Base-by-base conservation (phyloP, 1,140 invertebrate species). In the Drosophila biarmipes region DNA sequence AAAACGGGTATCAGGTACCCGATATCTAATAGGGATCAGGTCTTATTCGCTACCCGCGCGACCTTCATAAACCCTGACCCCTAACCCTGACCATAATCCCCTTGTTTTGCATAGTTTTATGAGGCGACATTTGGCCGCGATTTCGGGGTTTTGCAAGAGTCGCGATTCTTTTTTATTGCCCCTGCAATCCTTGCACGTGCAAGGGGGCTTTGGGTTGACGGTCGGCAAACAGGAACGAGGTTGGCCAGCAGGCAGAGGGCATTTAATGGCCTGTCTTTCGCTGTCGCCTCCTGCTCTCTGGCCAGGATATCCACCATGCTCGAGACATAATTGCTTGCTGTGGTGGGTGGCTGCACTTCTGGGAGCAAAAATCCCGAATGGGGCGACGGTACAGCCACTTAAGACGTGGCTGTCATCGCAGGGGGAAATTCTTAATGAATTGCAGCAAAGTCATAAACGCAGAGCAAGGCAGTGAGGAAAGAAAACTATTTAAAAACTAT, bases 371-470 rank as follows among this genome's bases (percentile, higher is more conserved):
- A 14, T 12, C 42, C 15, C 5, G n/a, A 52, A 29, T 4, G 29
- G 4, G 57, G 12, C 14, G n/a, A 2, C 10, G 15, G 40, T 10
- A 42, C 10, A 40, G 58, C 45, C 63, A 67, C 73, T 75, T 49
- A 69, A 64, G 64, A 46, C 75, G 24, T 54, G 45, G 46, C 62
- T 63, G 52, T 21, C 49, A 19, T 4, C 21, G 24, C 24, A 53
- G 45, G 29, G 43, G 54, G 15, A 73, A 76, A 69, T 68, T 68
- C 69, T 63, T 82, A 89, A 87, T 79, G 84, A 89, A 86, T 87
- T 87, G 81, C 80, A 80, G 51, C 72, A 38, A 27, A 51, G 58
- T 42, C 55, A 48, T 31, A 40, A 48, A 14, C 17, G 62, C 15
- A 38, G 17, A 19, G 21, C 21, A 40, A 40, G n/a, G 12, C 58